These are phyloP conservation scores for Gymnorhina tibicen DNA, from an alignment of 2,113 vertebrate species.

Conservation along the genomic window DNA sequence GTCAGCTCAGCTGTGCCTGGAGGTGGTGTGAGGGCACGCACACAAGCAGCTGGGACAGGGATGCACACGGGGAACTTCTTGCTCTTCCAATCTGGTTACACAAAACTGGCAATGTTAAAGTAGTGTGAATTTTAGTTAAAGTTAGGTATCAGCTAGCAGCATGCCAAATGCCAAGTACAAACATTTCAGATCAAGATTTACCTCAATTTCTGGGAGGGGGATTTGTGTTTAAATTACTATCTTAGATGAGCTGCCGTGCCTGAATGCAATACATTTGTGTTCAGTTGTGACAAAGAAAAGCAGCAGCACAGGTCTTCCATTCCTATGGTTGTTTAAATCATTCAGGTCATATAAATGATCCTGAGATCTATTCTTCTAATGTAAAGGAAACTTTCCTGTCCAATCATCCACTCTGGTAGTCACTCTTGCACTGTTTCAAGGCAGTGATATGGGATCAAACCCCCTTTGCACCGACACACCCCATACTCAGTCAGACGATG, in stretches of 20 bases:
- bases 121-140: neutral
- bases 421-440: neutral
- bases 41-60: neutral
- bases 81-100: neutral
- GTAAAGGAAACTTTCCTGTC: neutral
- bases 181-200: neutral
- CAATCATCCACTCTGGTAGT: too few relatives aligned
- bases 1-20: neutral
- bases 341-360: neutral
- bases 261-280: neutral
- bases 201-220: neutral
- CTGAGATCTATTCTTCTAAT: neutral
- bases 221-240: neutral
- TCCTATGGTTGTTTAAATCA: neutral
- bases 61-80: accelerated
- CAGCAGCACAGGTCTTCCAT: neutral
- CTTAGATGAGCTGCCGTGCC: neutral
- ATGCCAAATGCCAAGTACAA: neutral
- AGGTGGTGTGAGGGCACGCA: neutral
- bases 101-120: neutral
- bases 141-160: neutral
- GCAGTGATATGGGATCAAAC: accelerated
- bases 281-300: neutral
- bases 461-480: neutral
- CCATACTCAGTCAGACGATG: neutral